These are phyloP conservation scores for Cyprinella venusta DNA, from an alignment of 2,797 vertebrate species.

Conservation along the genomic window DNA sequence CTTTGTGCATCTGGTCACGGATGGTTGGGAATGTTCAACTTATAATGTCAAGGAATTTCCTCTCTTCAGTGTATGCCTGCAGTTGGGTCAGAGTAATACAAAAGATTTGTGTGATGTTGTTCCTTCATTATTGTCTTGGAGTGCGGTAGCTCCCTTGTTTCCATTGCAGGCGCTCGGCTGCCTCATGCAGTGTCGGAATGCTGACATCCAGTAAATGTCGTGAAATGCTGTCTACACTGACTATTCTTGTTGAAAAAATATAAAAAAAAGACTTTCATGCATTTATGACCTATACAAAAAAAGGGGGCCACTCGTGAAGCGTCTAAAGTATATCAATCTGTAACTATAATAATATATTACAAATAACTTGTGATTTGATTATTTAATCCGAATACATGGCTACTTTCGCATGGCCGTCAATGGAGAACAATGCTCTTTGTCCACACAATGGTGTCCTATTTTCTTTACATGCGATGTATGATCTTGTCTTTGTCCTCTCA, in stretches of 20 bases:
- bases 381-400: background rate
- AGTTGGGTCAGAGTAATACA: background rate
- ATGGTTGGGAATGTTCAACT: background rate
- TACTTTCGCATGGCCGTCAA: background rate
- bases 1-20: background rate
- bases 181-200: background rate
- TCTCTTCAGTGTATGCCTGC: background rate
- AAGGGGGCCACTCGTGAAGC: background rate
- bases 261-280: constrained; percentile 2
- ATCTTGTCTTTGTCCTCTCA: background rate
- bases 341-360: background rate
- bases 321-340: background rate
- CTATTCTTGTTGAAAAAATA: background rate
- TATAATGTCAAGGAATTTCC: background rate
- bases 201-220: background rate
- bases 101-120: background rate
- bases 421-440: background rate
- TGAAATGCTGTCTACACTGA: background rate
- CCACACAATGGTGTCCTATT: background rate
- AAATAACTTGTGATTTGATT: background rate
- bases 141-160: background rate
- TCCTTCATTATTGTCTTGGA: background rate
- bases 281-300: background rate
- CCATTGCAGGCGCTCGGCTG: no score
- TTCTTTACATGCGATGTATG: background rate